phyloP scores from a whole-genome alignment of 2,888 invertebrate species.

The Zaprionus obscuricornis region DNA sequence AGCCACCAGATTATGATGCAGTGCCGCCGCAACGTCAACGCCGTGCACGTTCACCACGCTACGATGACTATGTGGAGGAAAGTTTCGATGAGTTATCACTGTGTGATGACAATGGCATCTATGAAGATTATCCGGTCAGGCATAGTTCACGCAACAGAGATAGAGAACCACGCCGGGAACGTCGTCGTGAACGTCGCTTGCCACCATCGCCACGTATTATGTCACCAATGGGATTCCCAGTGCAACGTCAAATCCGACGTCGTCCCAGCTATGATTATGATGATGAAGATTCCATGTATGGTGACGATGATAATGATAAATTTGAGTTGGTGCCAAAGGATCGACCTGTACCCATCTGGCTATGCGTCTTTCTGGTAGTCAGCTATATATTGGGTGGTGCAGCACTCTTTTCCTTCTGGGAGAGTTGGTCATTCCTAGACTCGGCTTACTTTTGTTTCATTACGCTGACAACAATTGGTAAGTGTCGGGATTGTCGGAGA shows the following conservation, averaged over 20 bases:
- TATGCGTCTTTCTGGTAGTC: constrained; percentile 93
- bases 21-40: constrained; percentile 43
- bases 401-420: constrained; percentile 93
- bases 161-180: constrained; percentile 53
- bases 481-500: constrained; percentile 14
- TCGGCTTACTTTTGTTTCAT: constrained; percentile 97
- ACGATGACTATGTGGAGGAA: constrained; percentile 80
- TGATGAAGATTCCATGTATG: constrained; percentile 86
- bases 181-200: constrained; percentile 64
- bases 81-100: constrained; percentile 73
- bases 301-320: constrained; percentile 84
- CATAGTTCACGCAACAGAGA: constrained; percentile 53
- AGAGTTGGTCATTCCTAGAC: constrained; percentile 93
- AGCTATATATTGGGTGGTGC: constrained; percentile 96
- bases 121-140: constrained; percentile 67
- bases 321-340: constrained; percentile 83
- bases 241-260: constrained; percentile 85
- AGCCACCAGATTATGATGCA: constrained; percentile 74
- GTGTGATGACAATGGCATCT: constrained; percentile 58
- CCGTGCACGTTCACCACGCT: constrained; percentile 69
- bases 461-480: constrained; percentile 94
- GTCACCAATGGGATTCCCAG: constrained; percentile 88
- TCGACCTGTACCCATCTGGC: constrained; percentile 93
- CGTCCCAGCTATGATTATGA: constrained; percentile 84
- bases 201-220: constrained; percentile 87